phyloP scores from a whole-genome alignment of 2,113 vertebrate genomes.

The Chlorocebus sabaeus region DNA sequence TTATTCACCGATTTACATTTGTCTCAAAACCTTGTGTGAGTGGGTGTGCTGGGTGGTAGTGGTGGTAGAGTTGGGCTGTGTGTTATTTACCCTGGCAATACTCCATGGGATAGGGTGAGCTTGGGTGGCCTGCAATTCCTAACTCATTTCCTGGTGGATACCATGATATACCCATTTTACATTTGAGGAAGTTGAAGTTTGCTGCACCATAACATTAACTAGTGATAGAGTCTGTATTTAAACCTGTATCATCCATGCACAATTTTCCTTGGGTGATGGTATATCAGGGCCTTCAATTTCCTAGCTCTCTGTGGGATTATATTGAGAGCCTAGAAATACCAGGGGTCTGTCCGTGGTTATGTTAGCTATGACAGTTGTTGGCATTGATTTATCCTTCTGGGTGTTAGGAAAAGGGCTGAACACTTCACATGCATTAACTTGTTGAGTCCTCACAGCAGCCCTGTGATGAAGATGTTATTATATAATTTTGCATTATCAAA shows the following conservation, averaged over 20 bases:
- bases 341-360: not conserved
- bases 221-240: not conserved
- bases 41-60: constrained; percentile 46
- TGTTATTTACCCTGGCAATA: constrained; percentile 48
- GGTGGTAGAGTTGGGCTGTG: not conserved
- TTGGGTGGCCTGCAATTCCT: not conserved
- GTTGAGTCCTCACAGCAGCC: not conserved
- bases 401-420: not conserved
- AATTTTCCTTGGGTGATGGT: not conserved
- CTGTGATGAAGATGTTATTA: not conserved
- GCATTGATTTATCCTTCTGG: not conserved
- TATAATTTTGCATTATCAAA: not conserved
- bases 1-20: constrained; percentile 63
- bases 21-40: not conserved
- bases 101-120: not conserved
- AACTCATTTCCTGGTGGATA: not conserved
- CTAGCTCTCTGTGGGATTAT: not conserved
- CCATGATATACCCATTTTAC: not conserved
- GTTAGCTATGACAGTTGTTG: not conserved
- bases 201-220: not conserved
- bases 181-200: not conserved
- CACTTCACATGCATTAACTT: not conserved
- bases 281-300: not conserved
- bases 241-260: not conserved
- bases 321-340: not conserved